These are phyloP conservation scores for Brevimyrus niger DNA, from an alignment of 2,113 vertebrate species.

Conservation along the genomic window DNA sequence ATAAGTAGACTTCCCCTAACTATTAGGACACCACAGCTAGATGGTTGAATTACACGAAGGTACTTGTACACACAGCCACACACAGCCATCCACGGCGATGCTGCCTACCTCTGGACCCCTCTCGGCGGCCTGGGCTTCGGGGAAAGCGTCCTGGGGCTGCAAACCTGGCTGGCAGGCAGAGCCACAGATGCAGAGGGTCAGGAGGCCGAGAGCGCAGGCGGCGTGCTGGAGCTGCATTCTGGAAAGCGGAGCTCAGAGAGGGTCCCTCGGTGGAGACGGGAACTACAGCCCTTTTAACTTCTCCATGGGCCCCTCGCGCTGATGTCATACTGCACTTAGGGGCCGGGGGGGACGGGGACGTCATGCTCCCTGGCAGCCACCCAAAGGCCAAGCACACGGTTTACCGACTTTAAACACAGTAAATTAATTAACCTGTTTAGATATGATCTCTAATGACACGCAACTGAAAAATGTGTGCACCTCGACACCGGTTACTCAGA, in stretches of 20 bases:
- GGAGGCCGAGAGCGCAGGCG: constrained; percentile 62
- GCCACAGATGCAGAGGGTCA: constrained; percentile 63
- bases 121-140: constrained; percentile 70
- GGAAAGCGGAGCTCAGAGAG: background rate
- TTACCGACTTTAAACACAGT: constrained; percentile 50
- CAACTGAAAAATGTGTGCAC: constrained; percentile 33
- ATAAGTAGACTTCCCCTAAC: background rate
- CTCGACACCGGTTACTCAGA: background rate
- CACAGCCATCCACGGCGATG: constrained; percentile 6
- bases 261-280: constrained; percentile 15
- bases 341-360: background rate
- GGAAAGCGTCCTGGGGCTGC: constrained; percentile 72
- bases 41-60: background rate
- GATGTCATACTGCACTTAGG: constrained; percentile 31
- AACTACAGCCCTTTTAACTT: constrained; percentile 47
- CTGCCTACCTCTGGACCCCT: constrained; percentile 65
- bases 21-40: background rate
- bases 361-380: constrained; percentile 6
- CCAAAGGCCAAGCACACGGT: constrained; percentile 28
- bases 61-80: background rate
- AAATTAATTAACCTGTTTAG: constrained; percentile 47
- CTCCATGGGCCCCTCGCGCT: constrained; percentile 26
- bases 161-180: constrained; percentile 71
- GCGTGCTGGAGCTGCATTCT: constrained; percentile 65
- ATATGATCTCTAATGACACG: constrained; percentile 45